A percentile compares a stretch with the other conserved stretches of the same genome.
These are phyloP conservation scores for Kryphioiulus occultus DNA, from an alignment of 2,888 invertebrate species.

Conservation along the genomic window DNA sequence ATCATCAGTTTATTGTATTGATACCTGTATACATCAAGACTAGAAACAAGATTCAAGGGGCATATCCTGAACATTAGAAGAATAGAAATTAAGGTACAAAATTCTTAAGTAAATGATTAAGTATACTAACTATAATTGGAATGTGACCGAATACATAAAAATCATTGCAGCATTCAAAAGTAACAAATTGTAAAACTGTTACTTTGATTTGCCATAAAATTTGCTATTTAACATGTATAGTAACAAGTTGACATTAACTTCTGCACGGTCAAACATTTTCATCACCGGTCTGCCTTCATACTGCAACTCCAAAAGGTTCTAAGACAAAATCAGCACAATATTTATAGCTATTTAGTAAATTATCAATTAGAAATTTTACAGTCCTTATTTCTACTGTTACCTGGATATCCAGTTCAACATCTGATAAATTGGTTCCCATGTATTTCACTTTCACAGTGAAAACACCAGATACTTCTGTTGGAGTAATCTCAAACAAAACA, in stretches of 20 bases:
- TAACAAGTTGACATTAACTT: slow-evolving; percentile 78
- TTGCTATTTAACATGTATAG: slow-evolving; percentile 78
- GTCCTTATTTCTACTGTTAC: not conserved
- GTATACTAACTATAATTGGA: not conserved
- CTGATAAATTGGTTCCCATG: slow-evolving; percentile 67
- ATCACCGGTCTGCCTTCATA: slow-evolving; percentile 78
- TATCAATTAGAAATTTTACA: not conserved
- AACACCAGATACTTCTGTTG: slow-evolving; percentile 71
- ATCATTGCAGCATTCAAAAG: not conserved
- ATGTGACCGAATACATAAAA: not conserved
- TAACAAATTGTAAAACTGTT: not conserved
- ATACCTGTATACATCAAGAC: slow-evolving; percentile 10
- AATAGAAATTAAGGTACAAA: slow-evolving; percentile 14
- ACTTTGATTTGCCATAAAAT: slow-evolving; percentile 71
- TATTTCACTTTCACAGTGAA: slow-evolving; percentile 77
- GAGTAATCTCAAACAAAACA: slow-evolving; percentile 76
- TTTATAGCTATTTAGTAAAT: not conserved
- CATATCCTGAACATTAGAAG: not conserved
- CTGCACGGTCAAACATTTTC: slow-evolving; percentile 80
- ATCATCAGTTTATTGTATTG: not conserved
- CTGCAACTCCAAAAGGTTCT: slow-evolving; percentile 77
- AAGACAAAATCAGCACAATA: slow-evolving; percentile 58
- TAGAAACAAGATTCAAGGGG: not conserved
- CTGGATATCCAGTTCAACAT: slow-evolving; percentile 51
- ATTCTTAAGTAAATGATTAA: not conserved